Evolutionary conservation across 2,113 vertebrate species (phyloP), one percentile per base, ranked within the genome.

Genomic region (Amphilophus citrinellus): DNA sequence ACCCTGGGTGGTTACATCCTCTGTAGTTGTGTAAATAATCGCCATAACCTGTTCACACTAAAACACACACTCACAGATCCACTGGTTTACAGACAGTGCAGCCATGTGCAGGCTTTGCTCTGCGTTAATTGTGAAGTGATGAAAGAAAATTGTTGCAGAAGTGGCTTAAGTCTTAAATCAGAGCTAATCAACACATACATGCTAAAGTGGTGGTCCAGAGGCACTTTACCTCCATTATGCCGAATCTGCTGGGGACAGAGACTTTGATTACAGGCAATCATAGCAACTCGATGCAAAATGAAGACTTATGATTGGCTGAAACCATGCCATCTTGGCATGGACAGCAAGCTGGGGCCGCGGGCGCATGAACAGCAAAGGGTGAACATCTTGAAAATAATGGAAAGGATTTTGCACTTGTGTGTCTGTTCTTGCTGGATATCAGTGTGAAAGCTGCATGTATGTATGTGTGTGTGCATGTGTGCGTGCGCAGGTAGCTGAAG

Each of bases 201-300:
- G 7, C n/a, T 32, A 4, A 75, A 89, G 61, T 77, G 73, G 18
- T 14, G 73, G 60, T 79, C 71, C 39, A 57, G 68, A 47, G 63
- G 37, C 78, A 30, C 86, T 92, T 88, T 24, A 82, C 22, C 53
- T 76, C 62, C 20, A 53, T 58, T 32, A 66, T 39, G 56, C 6
- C 4, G 61, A 57, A 18, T 57, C 57, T 58, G 7, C 8, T 18
- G 5, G 22, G 35, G 17, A 63, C 60, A 27, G 20, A 15, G 18
- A 35, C 61, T 68, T 79, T 91, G 76, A 92, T 91, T 88, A 81
- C 57, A 78, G 39, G 61, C 62, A 86, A 81, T 86, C 58, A 90
- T 7, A 10, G 27, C 50, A 18, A 10, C 50, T 81, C 2, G 0
- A 10, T 47, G n/a, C 13, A 35, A n/a, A 53, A 24, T 35, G 7